Conservation (phyloP, 2,113 vertebrate genomes). For the Corvus hawaiiensis region DNA sequence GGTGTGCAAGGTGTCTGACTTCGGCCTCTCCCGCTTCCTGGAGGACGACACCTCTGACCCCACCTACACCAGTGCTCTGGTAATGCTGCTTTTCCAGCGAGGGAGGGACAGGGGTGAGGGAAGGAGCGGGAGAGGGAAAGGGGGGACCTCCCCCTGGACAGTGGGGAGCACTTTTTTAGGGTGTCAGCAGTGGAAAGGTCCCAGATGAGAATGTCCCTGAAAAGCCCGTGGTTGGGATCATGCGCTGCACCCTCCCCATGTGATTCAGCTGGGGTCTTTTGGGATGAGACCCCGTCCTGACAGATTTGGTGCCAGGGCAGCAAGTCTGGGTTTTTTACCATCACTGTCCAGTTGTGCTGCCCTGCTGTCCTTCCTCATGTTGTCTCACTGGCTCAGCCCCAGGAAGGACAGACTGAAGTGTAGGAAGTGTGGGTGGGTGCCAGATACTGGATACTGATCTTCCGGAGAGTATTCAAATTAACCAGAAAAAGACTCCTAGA, state of each 20-base stretch:
- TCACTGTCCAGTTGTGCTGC: background rate
- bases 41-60: constrained; percentile 95
- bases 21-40: constrained; percentile 92
- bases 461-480: background rate
- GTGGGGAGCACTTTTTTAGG: background rate
- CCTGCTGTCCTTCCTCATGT: background rate
- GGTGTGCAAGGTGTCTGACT: constrained; percentile 96
- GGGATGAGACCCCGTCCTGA: background rate
- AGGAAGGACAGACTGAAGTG: background rate
- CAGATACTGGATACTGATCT: background rate
- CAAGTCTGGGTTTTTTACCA: background rate
- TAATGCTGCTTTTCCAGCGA: constrained; percentile 40
- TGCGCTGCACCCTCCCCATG: background rate
- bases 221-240: background rate
- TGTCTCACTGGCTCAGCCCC: background rate
- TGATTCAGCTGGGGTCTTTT: background rate
- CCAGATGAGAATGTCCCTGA: background rate
- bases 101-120: background rate
- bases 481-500: background rate
- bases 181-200: background rate
- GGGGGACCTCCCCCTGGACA: rapidly evolving
- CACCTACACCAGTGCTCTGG: constrained; percentile 94
- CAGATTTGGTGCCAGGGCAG: background rate
- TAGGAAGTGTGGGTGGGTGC: background rate
- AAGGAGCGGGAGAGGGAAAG: too few species aligned